A percentile compares a stretch with the other conserved stretches of the same genome.
phyloP scores from a whole-genome alignment of 1,140 invertebrate genomes.

The Leptestheria dahalacensis region DNA sequence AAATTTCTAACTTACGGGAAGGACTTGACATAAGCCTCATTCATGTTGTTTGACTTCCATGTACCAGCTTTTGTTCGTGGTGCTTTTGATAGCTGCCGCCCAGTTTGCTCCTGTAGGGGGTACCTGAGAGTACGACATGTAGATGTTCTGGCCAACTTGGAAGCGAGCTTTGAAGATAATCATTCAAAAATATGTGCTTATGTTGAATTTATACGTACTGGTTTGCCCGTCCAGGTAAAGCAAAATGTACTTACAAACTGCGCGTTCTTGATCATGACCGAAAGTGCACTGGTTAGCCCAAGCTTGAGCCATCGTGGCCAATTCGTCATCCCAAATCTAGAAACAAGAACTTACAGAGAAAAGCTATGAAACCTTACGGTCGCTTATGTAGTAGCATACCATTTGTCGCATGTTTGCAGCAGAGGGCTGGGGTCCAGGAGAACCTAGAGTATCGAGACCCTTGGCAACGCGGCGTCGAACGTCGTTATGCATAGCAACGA shows the following conservation, averaged over 20 bases:
- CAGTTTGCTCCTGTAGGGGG: not conserved
- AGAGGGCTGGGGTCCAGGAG: conserved; percentile 46
- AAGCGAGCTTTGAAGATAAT: not conserved
- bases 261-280: conserved; percentile 6
- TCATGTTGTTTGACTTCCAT: conserved; percentile 14
- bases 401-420: conserved; percentile 50
- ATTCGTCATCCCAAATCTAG: conserved; percentile 27
- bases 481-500: conserved; percentile 51
- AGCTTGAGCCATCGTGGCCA: conserved; percentile 27
- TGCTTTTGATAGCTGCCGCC: conserved; percentile 1
- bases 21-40: not conserved
- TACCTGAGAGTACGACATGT: not conserved
- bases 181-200: too few species aligned
- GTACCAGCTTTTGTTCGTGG: conserved; percentile 14
- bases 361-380: too few species aligned
- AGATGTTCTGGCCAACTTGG: conserved; percentile 15
- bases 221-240: too few species aligned
- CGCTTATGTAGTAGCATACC: too few species aligned
- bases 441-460: conserved; percentile 43
- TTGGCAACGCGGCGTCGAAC: conserved; percentile 59
- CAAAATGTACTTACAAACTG: conserved; percentile 9
- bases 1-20: conserved; percentile 11
- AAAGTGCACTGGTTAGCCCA: conserved; percentile 30
- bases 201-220: too few species aligned
- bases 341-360: not conserved